Base-by-base conservation (phyloP, 2,888 invertebrate genomes). In the Archips xylosteana region DNA sequence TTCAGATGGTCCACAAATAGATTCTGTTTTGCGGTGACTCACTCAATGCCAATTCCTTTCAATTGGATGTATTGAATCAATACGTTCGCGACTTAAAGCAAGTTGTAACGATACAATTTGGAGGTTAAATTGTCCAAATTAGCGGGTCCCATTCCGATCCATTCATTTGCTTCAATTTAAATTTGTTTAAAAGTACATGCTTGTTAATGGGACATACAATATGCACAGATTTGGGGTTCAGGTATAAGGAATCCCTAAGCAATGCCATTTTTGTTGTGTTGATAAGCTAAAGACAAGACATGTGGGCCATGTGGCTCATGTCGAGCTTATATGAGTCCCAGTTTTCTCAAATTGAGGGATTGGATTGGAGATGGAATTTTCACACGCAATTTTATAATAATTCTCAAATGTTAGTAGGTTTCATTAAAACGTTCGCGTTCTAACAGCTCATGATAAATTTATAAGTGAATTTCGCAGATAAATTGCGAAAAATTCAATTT, bases 31-130 rank as follows among this genome's bases (percentile, higher is more conserved):
- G 47, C 67, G 47, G 71, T 88, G 90, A 90, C 77, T 90, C 89
- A 88, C 73, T 76, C 63, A 78, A 76, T 77, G 78, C 76, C 54
- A 75, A 67, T 71, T 73, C 77, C 76, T 79, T 80, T 85, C 87
- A 78, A 91, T 87, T 90, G 87, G 78, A 79, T 83, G 81, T 83
- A 90, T 89, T 89, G 80, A 87, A 86, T 88, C 83, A 83, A 83
- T 85, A 82, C 79, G 79, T 76, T 78, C 75, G 80, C 76, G 76
- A 80, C 76, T 47, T 57, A 47, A 4, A 59, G 59, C n/a, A 39
- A 62, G 61, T 71, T 80, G 85, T 82, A 79, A 80, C 85, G 84
- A 80, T 80, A 86, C 88, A 85, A 83, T 82, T 82, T 76, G 69
- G 67, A 77, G 88, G 88, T 89, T 83, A 90, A 88, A 81, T 88